Evolutionary conservation across 2,888 invertebrate species (phyloP), one percentile per base, ranked within the genome.

Genomic region (Mechanitis messenoides): DNA sequence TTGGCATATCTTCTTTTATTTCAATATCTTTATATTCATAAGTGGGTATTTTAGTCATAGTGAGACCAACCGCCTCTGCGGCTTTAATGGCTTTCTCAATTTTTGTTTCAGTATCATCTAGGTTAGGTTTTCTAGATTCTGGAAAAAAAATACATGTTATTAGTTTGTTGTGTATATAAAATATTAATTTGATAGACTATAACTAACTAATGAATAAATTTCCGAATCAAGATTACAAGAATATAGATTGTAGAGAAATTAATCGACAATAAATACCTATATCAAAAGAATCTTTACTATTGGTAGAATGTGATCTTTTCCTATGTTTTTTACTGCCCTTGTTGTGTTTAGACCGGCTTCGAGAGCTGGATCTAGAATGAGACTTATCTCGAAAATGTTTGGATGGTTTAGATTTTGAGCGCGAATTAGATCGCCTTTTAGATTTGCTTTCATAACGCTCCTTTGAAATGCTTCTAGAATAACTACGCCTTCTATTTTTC

Each of bases 21-120:
- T 84, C 83, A 7, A 90, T 82, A 61, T 88, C 88, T 60, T 88
- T 89, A 61, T 85, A 89, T 64, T 90, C 89, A 61, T 90, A 90
- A 3, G 84, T 85, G n/a, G 91, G 90, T 68, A 90, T 82, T 72
- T 90, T 91, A 5, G 88, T 90, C 85, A 91, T 81, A 1, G 90
- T 91, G 6, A 91, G 72, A 0, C 91, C 91, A 3, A 80, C 90
- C n/a, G 91, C 89, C 63, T 83, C 87, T 0, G 91, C 91, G 12
- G 91, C 90, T 74, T 86, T 89, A 45, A 90, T 90, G 7, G 90
- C 88, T 60, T 81, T 88, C 67, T 90, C 89, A 61, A 91, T 73
- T 73, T 90, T 89, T 20, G 71, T 81, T 69, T 90, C 86, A 1
- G 84, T 90, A 63, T 90, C 90, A 81, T 88, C 85, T 28, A 83